These are phyloP conservation scores for Drosophila auraria DNA, from an alignment of 1,140 invertebrate genomes.

Conservation along the genomic window DNA sequence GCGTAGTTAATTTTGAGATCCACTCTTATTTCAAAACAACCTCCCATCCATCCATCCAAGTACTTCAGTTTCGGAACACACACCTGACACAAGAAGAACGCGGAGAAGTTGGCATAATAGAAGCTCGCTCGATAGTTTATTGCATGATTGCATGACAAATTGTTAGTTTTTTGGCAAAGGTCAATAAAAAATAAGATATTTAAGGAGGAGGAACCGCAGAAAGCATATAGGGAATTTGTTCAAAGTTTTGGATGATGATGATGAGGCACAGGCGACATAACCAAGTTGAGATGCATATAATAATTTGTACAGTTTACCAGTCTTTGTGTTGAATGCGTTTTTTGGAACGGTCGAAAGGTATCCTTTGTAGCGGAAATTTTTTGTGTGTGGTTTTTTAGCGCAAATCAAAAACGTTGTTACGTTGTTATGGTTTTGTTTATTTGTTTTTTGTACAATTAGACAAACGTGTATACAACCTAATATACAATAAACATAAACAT, in stretches of 20 bases:
- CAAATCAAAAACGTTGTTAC: constrained; percentile 58
- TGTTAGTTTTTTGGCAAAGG: constrained; percentile 42
- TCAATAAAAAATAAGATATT: constrained; percentile 27
- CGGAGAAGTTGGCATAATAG: background rate
- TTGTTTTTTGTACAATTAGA: constrained; percentile 39
- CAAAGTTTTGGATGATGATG: constrained; percentile 52
- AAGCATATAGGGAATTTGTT: constrained; percentile 67
- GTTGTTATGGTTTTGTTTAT: constrained; percentile 60
- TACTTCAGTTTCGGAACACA: constrained; percentile 19
- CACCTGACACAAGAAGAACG: constrained; percentile 5
- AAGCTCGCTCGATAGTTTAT: constrained; percentile 2
- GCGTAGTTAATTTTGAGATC: constrained; percentile 52
- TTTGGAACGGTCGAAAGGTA: constrained; percentile 40
- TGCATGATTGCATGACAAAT: constrained; percentile 24
- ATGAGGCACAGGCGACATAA: constrained; percentile 42
- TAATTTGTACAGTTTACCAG: constrained; percentile 60
- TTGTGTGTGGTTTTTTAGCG: constrained; percentile 47
- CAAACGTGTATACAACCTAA: constrained; percentile 46
- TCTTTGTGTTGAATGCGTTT: constrained; percentile 53
- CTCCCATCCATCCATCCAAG: constrained; percentile 10
- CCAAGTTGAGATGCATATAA: constrained; percentile 24
- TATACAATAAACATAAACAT: constrained; percentile 54
- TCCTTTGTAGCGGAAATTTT: constrained; percentile 62
- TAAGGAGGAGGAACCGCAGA: constrained; percentile 19
- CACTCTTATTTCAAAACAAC: constrained; percentile 3